Conservation (phyloP, 1,140 invertebrate species). For the Charaxes varanes region DNA sequence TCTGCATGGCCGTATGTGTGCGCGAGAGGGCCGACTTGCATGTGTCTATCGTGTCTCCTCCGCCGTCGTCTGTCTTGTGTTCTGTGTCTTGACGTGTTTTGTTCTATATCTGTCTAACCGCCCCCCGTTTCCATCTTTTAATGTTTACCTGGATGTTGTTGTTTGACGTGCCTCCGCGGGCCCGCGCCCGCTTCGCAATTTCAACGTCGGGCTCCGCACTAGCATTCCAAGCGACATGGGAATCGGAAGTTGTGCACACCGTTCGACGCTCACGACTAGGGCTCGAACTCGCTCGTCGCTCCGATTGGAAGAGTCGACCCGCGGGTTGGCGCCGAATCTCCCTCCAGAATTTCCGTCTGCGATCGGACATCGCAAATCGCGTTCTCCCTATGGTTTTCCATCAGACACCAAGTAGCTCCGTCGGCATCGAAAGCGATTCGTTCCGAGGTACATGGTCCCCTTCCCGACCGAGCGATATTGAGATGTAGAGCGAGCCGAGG, state of each 20-base stretch:
- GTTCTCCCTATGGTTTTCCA: constrained; percentile 40
- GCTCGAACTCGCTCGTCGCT: constrained; percentile 23
- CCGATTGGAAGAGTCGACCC: constrained; percentile 20
- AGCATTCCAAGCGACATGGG: constrained; percentile 75
- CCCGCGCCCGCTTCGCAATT: constrained; percentile 40
- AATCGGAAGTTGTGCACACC: constrained; percentile 54
- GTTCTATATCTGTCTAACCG: constrained; percentile 53
- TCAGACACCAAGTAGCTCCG: constrained; percentile 44
- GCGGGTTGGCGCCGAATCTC: constrained; percentile 28
- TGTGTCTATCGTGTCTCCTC: constrained; percentile 43
- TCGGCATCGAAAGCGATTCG: constrained; percentile 62
- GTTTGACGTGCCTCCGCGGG: constrained; percentile 32
- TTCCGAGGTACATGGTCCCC: constrained; percentile 76
- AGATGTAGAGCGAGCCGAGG: constrained; percentile 71
- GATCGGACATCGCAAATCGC: constrained; percentile 41
- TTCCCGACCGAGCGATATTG: constrained; percentile 71
- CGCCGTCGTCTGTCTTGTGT: constrained; percentile 60
- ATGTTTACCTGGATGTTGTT: constrained; percentile 53
- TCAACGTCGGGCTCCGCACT: constrained; percentile 55
- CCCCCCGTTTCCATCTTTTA: constrained; percentile 40
- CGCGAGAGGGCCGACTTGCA: constrained; percentile 57
- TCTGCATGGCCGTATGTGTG: constrained; percentile 67
- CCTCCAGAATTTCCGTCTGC: constrained; percentile 31
- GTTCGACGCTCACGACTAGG: constrained; percentile 32
- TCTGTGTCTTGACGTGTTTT: constrained; percentile 71